Evolutionary conservation across 2,797 vertebrate genomes (phyloP).

Genomic region (Amblyopsis hoosieri): DNA sequence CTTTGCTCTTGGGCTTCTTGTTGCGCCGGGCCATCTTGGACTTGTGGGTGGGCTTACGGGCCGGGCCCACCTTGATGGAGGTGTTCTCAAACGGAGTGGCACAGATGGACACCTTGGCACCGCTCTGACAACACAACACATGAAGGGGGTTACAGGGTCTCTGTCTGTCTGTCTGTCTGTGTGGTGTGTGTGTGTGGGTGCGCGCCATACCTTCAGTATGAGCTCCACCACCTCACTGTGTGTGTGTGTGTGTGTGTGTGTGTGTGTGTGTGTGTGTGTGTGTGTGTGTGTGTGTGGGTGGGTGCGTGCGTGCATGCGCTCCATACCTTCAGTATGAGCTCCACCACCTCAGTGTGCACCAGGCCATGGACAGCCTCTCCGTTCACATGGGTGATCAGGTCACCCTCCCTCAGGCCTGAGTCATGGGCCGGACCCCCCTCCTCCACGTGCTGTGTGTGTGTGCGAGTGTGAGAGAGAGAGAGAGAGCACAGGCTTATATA

Average conservation of each 20-base stretch:
- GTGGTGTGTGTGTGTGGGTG: background rate
- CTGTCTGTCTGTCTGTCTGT: too few species aligned
- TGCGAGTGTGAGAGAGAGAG: background rate
- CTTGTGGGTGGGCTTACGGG: slow-evolving; percentile 88
- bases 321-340: slow-evolving; percentile 93
- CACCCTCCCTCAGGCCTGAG: slow-evolving; percentile 90
- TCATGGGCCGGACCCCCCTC: slow-evolving; percentile 89
- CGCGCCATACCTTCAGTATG: slow-evolving; percentile 87
- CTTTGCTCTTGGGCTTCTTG: slow-evolving; percentile 90
- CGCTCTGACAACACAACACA: slow-evolving; percentile 81
- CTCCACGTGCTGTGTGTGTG: slow-evolving; percentile 86
- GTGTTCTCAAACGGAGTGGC: slow-evolving; percentile 97
- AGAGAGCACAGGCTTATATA: background rate
- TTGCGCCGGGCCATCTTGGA: slow-evolving; percentile 96
- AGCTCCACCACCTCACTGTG: slow-evolving; percentile 97
- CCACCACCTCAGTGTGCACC: slow-evolving; percentile 96
- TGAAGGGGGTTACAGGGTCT: background rate
- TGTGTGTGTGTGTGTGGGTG: background rate
- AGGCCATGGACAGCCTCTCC: slow-evolving; percentile 93
- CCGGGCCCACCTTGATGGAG: slow-evolving; percentile 94
- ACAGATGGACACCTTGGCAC: slow-evolving; percentile 91
- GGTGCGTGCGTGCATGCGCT: background rate
- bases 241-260: background rate
- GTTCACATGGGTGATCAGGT: slow-evolving; percentile 96
- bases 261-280: background rate